Evolutionary conservation across 2,797 vertebrate species (phyloP), one percentile per base, ranked within the genome.

Genomic region (Brachyalestes nurse): DNA sequence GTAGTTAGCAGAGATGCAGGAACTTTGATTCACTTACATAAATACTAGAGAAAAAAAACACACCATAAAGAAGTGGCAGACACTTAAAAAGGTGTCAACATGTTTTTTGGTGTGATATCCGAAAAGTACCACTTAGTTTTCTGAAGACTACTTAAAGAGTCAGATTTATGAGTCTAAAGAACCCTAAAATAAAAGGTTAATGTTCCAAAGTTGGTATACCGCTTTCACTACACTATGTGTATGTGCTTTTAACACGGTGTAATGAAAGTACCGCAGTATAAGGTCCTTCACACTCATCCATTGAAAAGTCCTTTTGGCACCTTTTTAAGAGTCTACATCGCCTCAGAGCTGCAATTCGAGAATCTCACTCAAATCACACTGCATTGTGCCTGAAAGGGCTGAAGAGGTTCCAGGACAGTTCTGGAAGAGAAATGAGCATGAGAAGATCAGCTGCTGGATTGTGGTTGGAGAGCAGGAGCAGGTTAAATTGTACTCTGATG

Each of bases 401-500:
- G 55, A 72, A 55, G 51, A 57, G 51, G 21, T 53, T 21, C 21
- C n/a, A 34, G 9, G 19, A 9, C 28, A 45, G 12, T 42, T 53
- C 34, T 16, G 72, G 38, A 60, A 61, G 10, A 60, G 28, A 74
- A 60, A 60, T 12, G 23, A 19, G 67, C 23, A 8, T 16, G 21
- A 69, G 66, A 13, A 69, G 5, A 42, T 40, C 16, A 72, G 57
- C 21, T 55, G 55, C 25, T 65, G 28, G 51, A 28, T 62, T 61
- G 25, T 28, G 57, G 49, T 51, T 23, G 53, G 28, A 65, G 40
- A 81, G 75, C 55, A 38, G 6, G 5, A 57, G 72, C 5, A 75
- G 55, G 73, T 66, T 77, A 74, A 75, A 51, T 61, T 73, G 49
- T 61, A 61, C 40, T 66, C 53, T n/a, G 23, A 64, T 57, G 8